Evolutionary conservation across 2,888 invertebrate species (phyloP), one percentile per base, ranked within the genome.

Genomic region (Macaria notata): DNA sequence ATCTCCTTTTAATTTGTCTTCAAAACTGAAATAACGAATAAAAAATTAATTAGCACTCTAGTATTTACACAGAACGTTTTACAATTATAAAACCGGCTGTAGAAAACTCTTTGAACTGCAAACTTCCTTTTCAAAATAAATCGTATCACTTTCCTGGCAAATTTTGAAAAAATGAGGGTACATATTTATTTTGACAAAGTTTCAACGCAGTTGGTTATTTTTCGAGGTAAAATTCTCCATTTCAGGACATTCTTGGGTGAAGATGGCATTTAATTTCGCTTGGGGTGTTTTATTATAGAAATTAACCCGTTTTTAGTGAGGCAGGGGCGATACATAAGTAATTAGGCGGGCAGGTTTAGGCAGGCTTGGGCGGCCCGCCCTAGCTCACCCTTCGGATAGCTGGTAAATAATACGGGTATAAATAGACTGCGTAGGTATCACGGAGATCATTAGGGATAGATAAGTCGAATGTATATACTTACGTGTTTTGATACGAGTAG

Each of bases 251-350:
- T 66, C 73, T 62, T 62, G 59, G 64, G 62, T 52, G 49, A 49
- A 74, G 79, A 80, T 77, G 71, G 76, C 76, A 65, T 83, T 83
- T 80, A 79, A 81, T 84, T 81, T 79, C 66, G 62, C 62, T 62
- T 56, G 60, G 65, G 63, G 71, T 83, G 81, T 85, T 84, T 85
- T 84, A 86, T 86, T 79, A 81, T 73, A 75, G 79, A 82, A 83
- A 84, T 86, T 83, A 86, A 83, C 85, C 81, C 81, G 83, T 86
- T 88, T 81, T 81, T 79, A 79, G 78, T 76, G 73, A 73, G 73
- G 67, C 63, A 61, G 66, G 73, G 72, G 75, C 67, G 76, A 80
- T 81, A 78, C 76, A 81, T 82, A 79, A 79, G 83, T 85, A 81
- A 84, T 84, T 75, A 79, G 73, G 67, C 74, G 73, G 78, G 74